Conservation (phyloP, 2,797 vertebrate genomes). For the Anas acuta region DNA sequence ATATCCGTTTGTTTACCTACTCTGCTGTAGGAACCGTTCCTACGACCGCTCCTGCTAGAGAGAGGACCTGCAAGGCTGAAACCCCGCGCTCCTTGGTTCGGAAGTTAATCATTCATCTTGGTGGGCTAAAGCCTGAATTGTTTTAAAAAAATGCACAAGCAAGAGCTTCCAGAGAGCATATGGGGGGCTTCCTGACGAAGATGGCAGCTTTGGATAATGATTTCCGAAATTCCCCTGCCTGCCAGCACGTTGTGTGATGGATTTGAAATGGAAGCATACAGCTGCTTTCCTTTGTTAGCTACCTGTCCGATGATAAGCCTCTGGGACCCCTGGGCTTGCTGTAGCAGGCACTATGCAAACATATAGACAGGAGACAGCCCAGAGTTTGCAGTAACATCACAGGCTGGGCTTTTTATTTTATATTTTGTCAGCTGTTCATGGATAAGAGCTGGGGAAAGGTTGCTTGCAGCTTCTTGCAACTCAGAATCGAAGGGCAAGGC, state of each 20-base stretch:
- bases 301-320: neutral
- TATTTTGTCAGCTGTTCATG: neutral
- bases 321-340: neutral
- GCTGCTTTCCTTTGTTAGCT: neutral
- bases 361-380: neutral
- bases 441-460: neutral
- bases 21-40: conserved; percentile 81
- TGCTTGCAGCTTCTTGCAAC: neutral
- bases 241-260: neutral
- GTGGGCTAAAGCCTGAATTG: neutral
- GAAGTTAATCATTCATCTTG: neutral
- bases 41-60: conserved; percentile 64
- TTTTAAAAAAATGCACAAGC: neutral
- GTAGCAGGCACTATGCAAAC: neutral
- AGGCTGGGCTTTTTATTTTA: neutral
- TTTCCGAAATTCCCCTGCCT: neutral
- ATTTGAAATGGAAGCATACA: neutral
- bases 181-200: neutral
- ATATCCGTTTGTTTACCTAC: conserved; percentile 78
- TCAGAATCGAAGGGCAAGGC: neutral
- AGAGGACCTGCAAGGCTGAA: conserved; percentile 45
- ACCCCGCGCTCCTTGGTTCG: neutral
- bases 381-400: neutral
- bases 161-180: neutral
- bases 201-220: neutral